Percentiles rank a stretch among this genome's conserved stretches.
Evolutionary conservation across 1,140 invertebrate species (phyloP).

Genomic region (Mya arenaria): DNA sequence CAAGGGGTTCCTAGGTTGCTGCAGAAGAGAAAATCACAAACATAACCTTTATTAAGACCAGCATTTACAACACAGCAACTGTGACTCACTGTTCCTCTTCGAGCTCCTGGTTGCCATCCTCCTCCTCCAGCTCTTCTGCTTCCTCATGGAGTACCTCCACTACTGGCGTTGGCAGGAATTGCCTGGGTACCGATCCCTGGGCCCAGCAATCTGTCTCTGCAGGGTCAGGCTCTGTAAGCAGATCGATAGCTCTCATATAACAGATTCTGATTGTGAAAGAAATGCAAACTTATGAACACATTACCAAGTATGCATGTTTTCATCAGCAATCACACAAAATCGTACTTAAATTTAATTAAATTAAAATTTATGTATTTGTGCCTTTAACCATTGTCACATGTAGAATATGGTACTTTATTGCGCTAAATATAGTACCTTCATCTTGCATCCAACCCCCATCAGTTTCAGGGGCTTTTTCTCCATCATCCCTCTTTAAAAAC

Average conservation of each 20-base stretch:
- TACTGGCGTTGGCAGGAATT: conserved; percentile 56
- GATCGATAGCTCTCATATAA: too few species aligned
- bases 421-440: too few species aligned
- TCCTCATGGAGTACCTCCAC: conserved; percentile 48
- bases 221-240: conserved; percentile 76
- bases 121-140: conserved; percentile 38
- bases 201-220: conserved; percentile 80
- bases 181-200: conserved; percentile 78
- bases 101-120: conserved; percentile 31
- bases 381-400: too few species aligned
- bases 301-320: background rate
- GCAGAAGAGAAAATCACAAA: too few species aligned
- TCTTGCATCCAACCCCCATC: conserved; percentile 77
- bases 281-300: background rate
- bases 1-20: too few species aligned
- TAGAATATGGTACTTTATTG: too few species aligned
- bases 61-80: too few species aligned
- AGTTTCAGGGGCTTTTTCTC: conserved; percentile 67
- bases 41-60: too few species aligned
- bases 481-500: conserved; percentile 78
- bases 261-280: background rate
- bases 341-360: too few species aligned
- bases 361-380: too few species aligned
- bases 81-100: conserved; percentile 47
- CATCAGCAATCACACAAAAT: too few species aligned